Conservation (phyloP, 2,113 vertebrate genomes). For the Seriola quinqueradiata region DNA sequence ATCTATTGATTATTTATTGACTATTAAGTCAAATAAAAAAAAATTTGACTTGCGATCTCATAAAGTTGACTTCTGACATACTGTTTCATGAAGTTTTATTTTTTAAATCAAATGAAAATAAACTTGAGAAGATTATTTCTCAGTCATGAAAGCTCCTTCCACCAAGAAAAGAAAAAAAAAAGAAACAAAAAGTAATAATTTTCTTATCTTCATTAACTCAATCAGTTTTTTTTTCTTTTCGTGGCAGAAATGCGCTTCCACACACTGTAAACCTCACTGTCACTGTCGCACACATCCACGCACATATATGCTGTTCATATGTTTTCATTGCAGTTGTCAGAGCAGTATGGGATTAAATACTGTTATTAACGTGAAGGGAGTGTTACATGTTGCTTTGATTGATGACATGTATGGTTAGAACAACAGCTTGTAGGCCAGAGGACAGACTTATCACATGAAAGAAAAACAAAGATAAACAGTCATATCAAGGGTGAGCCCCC, state of each 20-base stretch:
- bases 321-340: slow-evolving; percentile 45
- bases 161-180: not conserved
- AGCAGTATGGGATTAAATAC: slow-evolving; percentile 26
- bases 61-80: too few species aligned
- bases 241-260: not conserved
- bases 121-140: not conserved
- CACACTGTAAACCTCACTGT: not conserved
- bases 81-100: not conserved
- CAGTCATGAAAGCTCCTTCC: not conserved
- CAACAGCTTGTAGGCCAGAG: slow-evolving; percentile 61
- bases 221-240: not conserved
- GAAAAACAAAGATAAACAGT: slow-evolving; percentile 63
- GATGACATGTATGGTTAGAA: slow-evolving; percentile 51
- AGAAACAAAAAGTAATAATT: not conserved
- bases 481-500: slow-evolving; percentile 36
- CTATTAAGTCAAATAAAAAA: too few species aligned
- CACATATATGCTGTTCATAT: not conserved
- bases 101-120: not conserved
- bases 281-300: slow-evolving; percentile 15
- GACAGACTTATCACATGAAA: slow-evolving; percentile 56
- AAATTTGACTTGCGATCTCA: too few species aligned
- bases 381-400: slow-evolving; percentile 52
- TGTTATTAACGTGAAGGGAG: slow-evolving; percentile 66
- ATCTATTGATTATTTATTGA: too few species aligned
- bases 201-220: not conserved